Evolutionary conservation across 2,888 invertebrate genomes (phyloP), one percentile per base, ranked within the genome.

Genomic region (Ormyrus labotus): DNA sequence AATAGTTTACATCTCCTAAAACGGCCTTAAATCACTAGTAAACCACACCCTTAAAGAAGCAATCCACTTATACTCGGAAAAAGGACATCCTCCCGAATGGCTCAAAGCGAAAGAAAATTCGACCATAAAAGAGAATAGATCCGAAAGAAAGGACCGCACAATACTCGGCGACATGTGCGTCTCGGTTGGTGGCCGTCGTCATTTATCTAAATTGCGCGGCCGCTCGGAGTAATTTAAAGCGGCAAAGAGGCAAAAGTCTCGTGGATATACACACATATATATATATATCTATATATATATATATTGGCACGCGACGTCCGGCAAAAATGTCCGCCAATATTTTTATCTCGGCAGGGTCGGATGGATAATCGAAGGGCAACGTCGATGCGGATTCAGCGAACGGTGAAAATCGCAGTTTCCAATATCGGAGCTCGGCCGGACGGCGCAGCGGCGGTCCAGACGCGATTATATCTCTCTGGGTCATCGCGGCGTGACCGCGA

Each of bases 371-470:
- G 73, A 78, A 78, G 67, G 55, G 51, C 58, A 57, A 5, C 60
- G 50, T 7, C n/a, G 69, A 47, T 19, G 72, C 19, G 78, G 48
- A 72, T 67, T 80, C 76, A 67, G 68, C 63, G 76, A 72, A 76
- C 80, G 67, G 80, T 80, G 72, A 80, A 80, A 80, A 80, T 80
- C 76, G 71, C 67, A 72, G 71, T 76, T 80, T 74, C 70, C 76
- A 77, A 80, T 80, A 71, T 71, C 57, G 11, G 55, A 45, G 69
- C 60, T 68, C 53, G 60, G 71, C 45, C 61, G 19, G 45, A 48
- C 55, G 64, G 64, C 34, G 55, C 51, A 72, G 68, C 60, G 69
- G 51, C 55, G 55, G 45, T 9, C 13, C 58, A 58, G 58, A 45
- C 45, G 63, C 58, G 68, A 64, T 69, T 69, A 73, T 74, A 63